Base-by-base conservation (phyloP, 2,797 vertebrate species). In the Xyrichtys novacula region DNA sequence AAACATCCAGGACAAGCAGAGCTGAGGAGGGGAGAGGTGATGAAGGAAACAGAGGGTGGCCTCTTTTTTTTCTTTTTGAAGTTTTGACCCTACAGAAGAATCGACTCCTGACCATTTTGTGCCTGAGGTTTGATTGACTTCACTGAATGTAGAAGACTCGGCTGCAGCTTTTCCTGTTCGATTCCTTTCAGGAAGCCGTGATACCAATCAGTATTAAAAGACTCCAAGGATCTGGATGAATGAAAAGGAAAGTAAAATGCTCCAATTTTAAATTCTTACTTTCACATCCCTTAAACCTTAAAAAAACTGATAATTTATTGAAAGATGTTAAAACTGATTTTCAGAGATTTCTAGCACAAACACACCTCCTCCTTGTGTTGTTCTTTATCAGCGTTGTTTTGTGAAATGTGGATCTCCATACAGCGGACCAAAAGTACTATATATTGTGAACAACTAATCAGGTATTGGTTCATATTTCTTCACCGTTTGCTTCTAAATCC, bases 1-100 rank as follows among this genome's bases (percentile, higher is more conserved):
- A 88, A 96, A 96, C 89, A 95, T 98, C 91, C 96, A 98, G 92
- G 96, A 98, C 93, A 97, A 97, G 88, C 88, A 83, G 88, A 96
- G 93, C 90, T 98, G 95, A 98, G 85, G 82, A 59, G 46, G 61
- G 36, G 43, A 15, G 22, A 1, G 32, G 29, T 12, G 54, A 54
- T 4, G 47, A 38, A 26, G 6, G 6, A 20, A 7, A 28, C 1
- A 4, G 17, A 55, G 5, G 44, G 47, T 2, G 1, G 5, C 11
- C n/a, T 38, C 29, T 5, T 56, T 46, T 49, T 39, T 2, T 63
- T 4, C 39, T n/a, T n/a, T n/a, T n/a, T n/a, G n/a, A 28, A 19
- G 38, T 29, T 19, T 9, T 19, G 15, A 29, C 65, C 43, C n/a
- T 22, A 60, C 40, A 38, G 39, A 22, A 61, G 52, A 48, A 25